Evolutionary conservation across 1,140 invertebrate genomes (phyloP), one percentile per base, ranked within the genome.

Genomic region (Zaprionus vittiger): DNA sequence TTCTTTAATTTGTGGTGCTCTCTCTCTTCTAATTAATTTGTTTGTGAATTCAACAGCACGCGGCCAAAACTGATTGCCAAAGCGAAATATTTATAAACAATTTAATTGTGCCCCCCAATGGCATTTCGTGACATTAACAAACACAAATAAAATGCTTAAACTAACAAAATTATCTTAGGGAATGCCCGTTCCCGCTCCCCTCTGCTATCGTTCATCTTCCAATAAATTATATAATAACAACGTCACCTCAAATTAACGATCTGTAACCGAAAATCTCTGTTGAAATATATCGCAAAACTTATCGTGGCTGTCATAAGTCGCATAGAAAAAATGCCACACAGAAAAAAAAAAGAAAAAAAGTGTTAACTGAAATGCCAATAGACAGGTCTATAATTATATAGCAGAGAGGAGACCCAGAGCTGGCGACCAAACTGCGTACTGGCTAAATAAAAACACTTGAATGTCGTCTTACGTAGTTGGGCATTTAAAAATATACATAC

Each of bases 391-490:
- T 72, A 75, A 71, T 78, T 79, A 72, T 55, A 69, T 9, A 49
- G 20, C 47, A 49, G 52, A 65, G 54, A 22, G 47, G 20, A 20
- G 20, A 20, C 49, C 26, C 56, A 34, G 24, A 70, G 64, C 38
- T 59, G 56, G 56, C 31, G 17, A 66, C 56, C 37, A 73, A 73
- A 54, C 77, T 81, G 79, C 84, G 79, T 77, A 79, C 83, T 82
- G 73, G 70, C 83, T 87, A 87, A 87, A 87, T 78, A 77, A 87
- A 90, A 90, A 89, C 81, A 90, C 79, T 90, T 90, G 81, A 89
- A 90, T 89, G 84, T 84, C 84, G 85, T 84, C 81, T 89, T 89
- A 89, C 84, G 84, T 89, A 89, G 84, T 89, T 89, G 85, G 63
- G 17, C 54, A 74, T 84, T 84, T 89, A 89, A 85, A 89, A 89